Evolutionary conservation across 1,140 invertebrate genomes (phyloP).

Genomic region (Drosophila tsacasi): DNA sequence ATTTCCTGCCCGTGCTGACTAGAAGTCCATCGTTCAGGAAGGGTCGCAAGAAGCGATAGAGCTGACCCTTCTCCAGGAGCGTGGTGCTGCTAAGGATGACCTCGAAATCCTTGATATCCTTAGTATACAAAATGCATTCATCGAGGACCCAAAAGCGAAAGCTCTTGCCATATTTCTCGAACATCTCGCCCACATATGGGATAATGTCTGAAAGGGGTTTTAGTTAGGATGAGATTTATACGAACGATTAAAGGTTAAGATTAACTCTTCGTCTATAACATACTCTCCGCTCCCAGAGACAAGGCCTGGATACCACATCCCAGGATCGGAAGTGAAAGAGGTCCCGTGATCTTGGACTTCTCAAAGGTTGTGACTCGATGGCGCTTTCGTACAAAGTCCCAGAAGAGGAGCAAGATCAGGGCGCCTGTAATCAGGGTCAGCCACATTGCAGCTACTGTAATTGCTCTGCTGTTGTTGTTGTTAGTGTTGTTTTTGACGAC

Average conservation of each 20-base stretch:
- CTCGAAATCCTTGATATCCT: conserved; percentile 80
- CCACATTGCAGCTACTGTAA: conserved; percentile 42
- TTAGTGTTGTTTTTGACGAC: background rate
- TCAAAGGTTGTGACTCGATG: conserved; percentile 27
- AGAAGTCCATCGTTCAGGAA: conserved; percentile 85
- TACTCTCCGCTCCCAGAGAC: conserved; percentile 64
- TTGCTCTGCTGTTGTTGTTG: too few relatives aligned
- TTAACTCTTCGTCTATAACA: conserved; percentile 1
- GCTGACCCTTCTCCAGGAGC: conserved; percentile 63
- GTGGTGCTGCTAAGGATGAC: conserved; percentile 65
- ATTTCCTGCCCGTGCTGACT: conserved; percentile 71
- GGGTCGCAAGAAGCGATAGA: conserved; percentile 82
- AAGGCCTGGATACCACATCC: conserved; percentile 59
- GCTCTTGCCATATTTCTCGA: conserved; percentile 54
- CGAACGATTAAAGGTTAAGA: background rate
- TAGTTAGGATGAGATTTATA: background rate
- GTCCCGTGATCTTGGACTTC: conserved; percentile 54
- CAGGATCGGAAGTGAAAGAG: conserved; percentile 45
- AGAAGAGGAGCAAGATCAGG: conserved; percentile 51
- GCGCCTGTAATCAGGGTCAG: conserved; percentile 50
- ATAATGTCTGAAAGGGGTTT: conserved; percentile 39
- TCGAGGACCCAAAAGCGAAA: conserved; percentile 88
- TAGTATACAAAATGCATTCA: conserved; percentile 62
- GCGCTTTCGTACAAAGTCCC: conserved; percentile 65
- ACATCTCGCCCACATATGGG: conserved; percentile 40